These are phyloP conservation scores for Archilochus colubris DNA, from an alignment of 2,113 vertebrate species.

Conservation along the genomic window DNA sequence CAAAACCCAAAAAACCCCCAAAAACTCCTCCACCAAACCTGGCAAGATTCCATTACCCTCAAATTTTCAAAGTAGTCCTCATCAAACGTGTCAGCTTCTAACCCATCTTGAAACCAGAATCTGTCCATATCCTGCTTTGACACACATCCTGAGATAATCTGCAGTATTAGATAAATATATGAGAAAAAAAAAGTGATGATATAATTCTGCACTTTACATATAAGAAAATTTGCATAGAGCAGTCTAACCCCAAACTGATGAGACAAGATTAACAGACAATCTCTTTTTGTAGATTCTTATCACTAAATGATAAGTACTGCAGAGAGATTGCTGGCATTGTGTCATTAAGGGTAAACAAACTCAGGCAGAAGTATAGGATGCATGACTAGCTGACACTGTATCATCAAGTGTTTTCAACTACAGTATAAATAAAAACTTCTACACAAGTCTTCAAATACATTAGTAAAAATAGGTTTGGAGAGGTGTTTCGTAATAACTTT, in stretches of 20 bases:
- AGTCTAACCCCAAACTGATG: neutral
- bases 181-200: neutral
- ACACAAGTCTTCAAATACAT: conserved; percentile 33
- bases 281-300: neutral
- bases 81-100: neutral
- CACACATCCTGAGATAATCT: neutral
- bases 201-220: neutral
- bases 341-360: neutral
- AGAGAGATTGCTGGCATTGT: neutral
- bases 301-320: neutral
- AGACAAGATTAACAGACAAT: neutral
- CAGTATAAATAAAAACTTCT: neutral
- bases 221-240: neutral
- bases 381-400: conserved; percentile 12
- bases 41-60: neutral
- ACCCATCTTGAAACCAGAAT: neutral
- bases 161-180: neutral
- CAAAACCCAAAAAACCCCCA: no score
- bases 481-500: conserved; percentile 43
- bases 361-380: neutral
- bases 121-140: neutral
- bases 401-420: neutral
- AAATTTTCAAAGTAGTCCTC: neutral
- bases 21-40: no score
- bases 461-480: conserved; percentile 51